phyloP scores from a whole-genome alignment of 2,113 vertebrate genomes.

The Axis porcinus region DNA sequence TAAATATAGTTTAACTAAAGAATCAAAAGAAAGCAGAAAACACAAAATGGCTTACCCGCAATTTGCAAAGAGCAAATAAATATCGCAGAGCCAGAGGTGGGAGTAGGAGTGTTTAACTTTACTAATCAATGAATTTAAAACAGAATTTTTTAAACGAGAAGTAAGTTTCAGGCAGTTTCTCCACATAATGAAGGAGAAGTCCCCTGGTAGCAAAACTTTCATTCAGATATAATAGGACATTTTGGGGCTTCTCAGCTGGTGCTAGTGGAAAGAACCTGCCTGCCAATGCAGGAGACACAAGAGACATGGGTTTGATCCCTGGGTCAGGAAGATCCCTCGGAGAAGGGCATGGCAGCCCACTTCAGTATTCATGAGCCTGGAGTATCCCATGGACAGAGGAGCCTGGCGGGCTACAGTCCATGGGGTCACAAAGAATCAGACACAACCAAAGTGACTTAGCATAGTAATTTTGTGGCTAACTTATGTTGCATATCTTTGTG shows the following conservation, averaged over 20 bases:
- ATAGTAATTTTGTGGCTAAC: neutral
- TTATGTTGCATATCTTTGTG: neutral
- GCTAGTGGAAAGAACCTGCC: neutral
- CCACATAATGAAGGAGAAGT: neutral
- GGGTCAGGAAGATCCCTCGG: neutral
- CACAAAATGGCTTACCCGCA: neutral
- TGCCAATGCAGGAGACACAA: neutral
- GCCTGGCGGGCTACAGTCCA: neutral
- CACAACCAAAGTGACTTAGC: neutral
- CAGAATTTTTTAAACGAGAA: neutral
- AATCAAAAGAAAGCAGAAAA: neutral
- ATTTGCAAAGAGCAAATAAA: conserved; percentile 16
- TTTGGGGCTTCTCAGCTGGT: neutral
- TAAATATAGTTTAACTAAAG: neutral
- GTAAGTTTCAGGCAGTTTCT: neutral
- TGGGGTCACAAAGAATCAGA: neutral
- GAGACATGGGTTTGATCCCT: neutral
- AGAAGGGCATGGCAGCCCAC: neutral
- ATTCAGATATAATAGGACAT: neutral
- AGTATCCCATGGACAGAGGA: neutral
- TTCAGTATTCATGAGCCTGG: neutral
- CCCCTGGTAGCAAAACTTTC: neutral
- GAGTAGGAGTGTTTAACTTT: neutral
- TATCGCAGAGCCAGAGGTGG: neutral
- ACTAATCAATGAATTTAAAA: neutral